A percentile compares a stretch with the other conserved stretches of the same genome.
Conservation (phyloP, 1,140 invertebrate species). For the Phymorhynchus buccinoides region DNA sequence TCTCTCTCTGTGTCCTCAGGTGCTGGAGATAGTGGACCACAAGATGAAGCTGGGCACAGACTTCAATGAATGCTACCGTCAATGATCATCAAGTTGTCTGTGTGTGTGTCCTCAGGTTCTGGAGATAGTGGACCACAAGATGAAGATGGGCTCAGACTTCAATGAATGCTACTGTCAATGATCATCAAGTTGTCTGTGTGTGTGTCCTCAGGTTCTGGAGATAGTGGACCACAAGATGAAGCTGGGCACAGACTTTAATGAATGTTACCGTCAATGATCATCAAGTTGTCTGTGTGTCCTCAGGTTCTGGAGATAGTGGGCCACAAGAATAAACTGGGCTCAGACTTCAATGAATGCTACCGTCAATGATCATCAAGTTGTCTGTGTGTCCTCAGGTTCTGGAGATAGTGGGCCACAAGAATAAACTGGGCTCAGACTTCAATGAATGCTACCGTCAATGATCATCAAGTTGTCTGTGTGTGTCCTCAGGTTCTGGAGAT, state of each 20-base stretch:
- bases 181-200: too few relatives aligned
- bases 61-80: too few relatives aligned
- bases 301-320: conserved; percentile 66
- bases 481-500: conserved; percentile 61
- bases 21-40: conserved; percentile 66
- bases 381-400: conserved; percentile 58
- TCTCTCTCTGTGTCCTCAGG: conserved; percentile 53
- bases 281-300: neutral
- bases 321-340: conserved; percentile 62
- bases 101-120: conserved; percentile 55
- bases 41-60: conserved; percentile 64
- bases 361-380: too few relatives aligned
- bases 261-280: too few relatives aligned
- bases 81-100: too few relatives aligned
- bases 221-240: conserved; percentile 62
- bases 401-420: conserved; percentile 64
- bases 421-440: conserved; percentile 65
- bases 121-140: conserved; percentile 64
- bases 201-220: conserved; percentile 66
- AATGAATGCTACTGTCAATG: too few relatives aligned
- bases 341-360: too few relatives aligned
- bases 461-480: neutral
- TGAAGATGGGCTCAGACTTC: conserved; percentile 64
- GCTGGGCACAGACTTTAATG: conserved; percentile 67
- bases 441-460: too few relatives aligned